These are phyloP conservation scores for Tauraco erythrolophus DNA, from an alignment of 2,113 vertebrate genomes.

Conservation along the genomic window DNA sequence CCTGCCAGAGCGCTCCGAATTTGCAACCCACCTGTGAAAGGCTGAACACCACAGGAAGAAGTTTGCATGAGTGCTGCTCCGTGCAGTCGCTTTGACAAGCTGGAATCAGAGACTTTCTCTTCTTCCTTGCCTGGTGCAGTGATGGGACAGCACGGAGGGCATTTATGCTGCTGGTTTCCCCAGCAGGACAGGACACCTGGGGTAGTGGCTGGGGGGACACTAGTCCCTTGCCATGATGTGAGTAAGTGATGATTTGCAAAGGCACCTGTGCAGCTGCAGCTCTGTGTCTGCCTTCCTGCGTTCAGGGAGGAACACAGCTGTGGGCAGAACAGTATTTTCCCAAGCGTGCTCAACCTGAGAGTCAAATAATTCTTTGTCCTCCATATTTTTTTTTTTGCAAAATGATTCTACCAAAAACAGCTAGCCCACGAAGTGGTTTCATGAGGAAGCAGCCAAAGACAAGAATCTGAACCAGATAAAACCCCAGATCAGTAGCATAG, in stretches of 20 bases:
- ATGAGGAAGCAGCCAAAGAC: not conserved
- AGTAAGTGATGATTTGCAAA: not conserved
- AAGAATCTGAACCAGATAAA: not conserved
- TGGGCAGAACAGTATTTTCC: not conserved
- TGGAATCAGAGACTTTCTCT: not conserved
- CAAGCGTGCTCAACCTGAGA: not conserved
- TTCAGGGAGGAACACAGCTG: not conserved
- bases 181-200: not conserved
- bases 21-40: not conserved
- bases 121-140: not conserved
- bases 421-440: not conserved
- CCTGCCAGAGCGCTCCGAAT: not conserved
- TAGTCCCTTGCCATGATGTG: not conserved
- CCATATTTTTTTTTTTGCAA: not conserved
- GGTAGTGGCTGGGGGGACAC: not conserved
- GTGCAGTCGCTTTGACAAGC: not conserved
- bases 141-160: not conserved
- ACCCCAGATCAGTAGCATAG: not conserved
- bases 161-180: not conserved
- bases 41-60: not conserved
- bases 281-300: not conserved
- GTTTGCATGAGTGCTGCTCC: not conserved
- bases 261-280: not conserved
- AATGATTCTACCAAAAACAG: not conserved
- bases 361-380: not conserved